These are phyloP conservation scores for Scylla paramamosain DNA, from an alignment of 1,140 invertebrate species.

Conservation along the genomic window DNA sequence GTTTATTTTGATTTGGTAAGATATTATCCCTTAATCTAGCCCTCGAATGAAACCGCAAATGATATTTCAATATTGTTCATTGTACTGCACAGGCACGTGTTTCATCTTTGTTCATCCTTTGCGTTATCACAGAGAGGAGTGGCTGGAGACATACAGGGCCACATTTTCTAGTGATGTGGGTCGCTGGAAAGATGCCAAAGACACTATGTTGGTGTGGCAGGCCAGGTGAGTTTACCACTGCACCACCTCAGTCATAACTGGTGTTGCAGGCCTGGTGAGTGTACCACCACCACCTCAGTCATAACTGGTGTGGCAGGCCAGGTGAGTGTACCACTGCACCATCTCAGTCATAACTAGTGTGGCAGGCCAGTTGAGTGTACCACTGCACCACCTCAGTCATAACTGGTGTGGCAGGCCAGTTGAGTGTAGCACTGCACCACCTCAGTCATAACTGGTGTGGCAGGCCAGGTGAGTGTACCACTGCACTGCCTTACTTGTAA, in stretches of 20 bases:
- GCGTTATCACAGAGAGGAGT: slow-evolving; percentile 51
- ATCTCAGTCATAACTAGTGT: background rate
- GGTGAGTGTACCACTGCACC: no score
- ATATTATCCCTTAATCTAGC: no score
- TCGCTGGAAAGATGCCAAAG: slow-evolving; percentile 56
- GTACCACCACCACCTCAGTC: background rate
- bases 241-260: background rate
- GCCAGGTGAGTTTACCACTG: slow-evolving; percentile 40
- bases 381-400: background rate
- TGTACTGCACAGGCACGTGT: no score
- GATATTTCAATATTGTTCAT: no score
- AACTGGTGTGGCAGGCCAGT: background rate
- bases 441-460: background rate
- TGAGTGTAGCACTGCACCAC: background rate
- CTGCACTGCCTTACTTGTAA: no score
- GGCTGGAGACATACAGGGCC: slow-evolving; percentile 50
- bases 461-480: no score
- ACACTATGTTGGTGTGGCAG: slow-evolving; percentile 63
- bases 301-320: background rate
- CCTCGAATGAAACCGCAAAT: no score
- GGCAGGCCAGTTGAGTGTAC: slow-evolving; percentile 57
- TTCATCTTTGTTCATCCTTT: background rate
- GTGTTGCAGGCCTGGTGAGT: background rate
- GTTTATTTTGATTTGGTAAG: no score
- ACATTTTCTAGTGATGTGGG: slow-evolving; percentile 33